phyloP scores from a whole-genome alignment of 1,140 invertebrate genomes.

The Metopolophium dirhodum region DNA sequence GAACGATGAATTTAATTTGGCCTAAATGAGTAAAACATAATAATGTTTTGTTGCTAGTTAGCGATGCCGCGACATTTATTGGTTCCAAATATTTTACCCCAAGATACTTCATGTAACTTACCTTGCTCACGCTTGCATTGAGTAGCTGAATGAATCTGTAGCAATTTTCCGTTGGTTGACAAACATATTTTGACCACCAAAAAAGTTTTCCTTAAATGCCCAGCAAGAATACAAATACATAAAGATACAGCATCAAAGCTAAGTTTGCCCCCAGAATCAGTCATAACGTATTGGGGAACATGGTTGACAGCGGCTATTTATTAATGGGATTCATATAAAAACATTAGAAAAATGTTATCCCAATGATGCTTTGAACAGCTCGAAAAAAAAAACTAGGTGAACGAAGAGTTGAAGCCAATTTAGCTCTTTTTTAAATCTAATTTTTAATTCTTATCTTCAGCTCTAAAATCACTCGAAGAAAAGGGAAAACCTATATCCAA shows the following conservation, averaged over 20 bases:
- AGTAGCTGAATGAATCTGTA: no score
- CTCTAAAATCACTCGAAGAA: slow-evolving; percentile 12
- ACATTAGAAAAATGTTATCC: neutral
- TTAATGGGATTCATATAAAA: neutral
- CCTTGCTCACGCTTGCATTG: no score
- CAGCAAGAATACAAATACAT: no score
- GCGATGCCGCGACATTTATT: neutral
- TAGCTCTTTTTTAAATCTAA: neutral
- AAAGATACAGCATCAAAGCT: no score
- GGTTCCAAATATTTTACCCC: no score
- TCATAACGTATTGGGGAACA: no score
- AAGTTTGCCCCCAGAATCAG: no score
- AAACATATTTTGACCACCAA: no score
- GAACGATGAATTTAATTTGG: neutral
- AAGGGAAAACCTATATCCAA: neutral
- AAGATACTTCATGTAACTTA: no score
- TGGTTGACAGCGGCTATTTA: no score
- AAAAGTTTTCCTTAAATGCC: no score
- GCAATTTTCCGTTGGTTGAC: no score
- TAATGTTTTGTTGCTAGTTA: neutral
- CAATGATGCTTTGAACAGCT: neutral
- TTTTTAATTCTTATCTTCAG: neutral
- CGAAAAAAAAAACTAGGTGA: neutral
- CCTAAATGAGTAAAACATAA: neutral
- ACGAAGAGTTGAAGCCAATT: slow-evolving; percentile 9